Base-by-base conservation (phyloP, 2,888 invertebrate genomes). In the Drosophila kuntzei region DNA sequence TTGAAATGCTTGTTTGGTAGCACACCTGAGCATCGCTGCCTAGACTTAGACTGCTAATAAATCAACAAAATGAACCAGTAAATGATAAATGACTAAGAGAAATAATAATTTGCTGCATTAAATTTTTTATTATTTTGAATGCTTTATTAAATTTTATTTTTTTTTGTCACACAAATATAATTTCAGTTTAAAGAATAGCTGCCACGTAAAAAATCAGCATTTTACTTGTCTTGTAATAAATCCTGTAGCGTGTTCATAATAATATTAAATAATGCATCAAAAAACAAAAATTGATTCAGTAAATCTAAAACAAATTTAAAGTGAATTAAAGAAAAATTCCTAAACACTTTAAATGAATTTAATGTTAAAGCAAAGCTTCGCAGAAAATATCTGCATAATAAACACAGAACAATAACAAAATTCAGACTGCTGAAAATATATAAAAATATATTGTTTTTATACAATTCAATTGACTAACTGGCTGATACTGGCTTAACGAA, bases 311-410 rank as follows among this genome's bases (percentile, higher is more conserved):
- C n/a, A n/a, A n/a, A n/a, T n/a, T n/a, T n/a, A n/a, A n/a, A n/a
- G n/a, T n/a, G n/a, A n/a, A 61, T 54, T 29, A 1, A 16, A 14
- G 11, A 16, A 36, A 2, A 14, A 9, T 49, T n/a, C 18, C 2
- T 2, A n/a, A 25, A 43, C 6, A 7, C 14, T 44, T 47, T 37
- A 1, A 16, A 11, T 2, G 7, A 27, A 27, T 9, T 20, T 11
- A 11, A 46, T 27, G 25, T n/a, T n/a, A n/a, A n/a, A n/a, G n/a
- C n/a, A n/a, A n/a, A n/a, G n/a, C n/a, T n/a, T n/a, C n/a, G n/a
- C n/a, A n/a, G n/a, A n/a, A n/a, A n/a, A n/a, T 29, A 39, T 32
- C 37, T 68, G 59, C 67, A 66, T 71, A 73, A 71, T 83, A 76
- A 80, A 76, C 67, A 47, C 50, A 29, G 18, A 14, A 37, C 16